Conservation (phyloP, 2,888 invertebrate genomes). For the Aricia artaxerxes region DNA sequence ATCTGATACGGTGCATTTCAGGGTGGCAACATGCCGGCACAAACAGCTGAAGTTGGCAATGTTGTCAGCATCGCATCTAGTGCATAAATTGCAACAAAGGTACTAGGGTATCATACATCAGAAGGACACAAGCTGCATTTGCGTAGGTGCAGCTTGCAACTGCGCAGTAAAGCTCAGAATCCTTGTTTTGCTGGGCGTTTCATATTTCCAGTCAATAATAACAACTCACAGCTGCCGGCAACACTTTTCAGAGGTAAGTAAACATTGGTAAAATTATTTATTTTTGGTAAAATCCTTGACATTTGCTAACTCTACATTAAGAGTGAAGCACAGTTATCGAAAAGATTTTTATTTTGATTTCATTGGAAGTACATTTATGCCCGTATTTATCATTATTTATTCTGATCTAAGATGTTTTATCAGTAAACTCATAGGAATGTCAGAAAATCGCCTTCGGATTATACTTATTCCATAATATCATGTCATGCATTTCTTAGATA, state of each 20-base stretch:
- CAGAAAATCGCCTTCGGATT: neutral
- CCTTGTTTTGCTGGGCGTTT: slow-evolving; percentile 29
- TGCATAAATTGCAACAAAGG: slow-evolving; percentile 45
- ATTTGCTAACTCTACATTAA: too few species aligned
- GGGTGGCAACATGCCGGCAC: slow-evolving; percentile 39
- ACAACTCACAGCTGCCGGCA: neutral
- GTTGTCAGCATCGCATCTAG: slow-evolving; percentile 31
- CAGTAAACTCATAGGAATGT: neutral
- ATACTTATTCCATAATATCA: neutral
- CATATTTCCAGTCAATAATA: neutral
- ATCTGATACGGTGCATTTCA: slow-evolving; percentile 37
- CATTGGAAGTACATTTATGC: neutral
- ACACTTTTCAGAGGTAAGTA: slow-evolving; percentile 7
- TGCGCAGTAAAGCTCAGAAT: slow-evolving; percentile 42
- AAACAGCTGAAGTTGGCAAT: slow-evolving; percentile 36
- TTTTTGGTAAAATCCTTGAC: neutral
- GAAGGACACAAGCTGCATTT: slow-evolving; percentile 37
- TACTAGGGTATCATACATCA: slow-evolving; percentile 46
- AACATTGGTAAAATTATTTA: neutral
- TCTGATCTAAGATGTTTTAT: neutral
- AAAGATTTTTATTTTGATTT: neutral
- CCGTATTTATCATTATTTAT: neutral
- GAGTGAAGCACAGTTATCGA: too few species aligned
- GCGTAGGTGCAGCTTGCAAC: slow-evolving; percentile 46
- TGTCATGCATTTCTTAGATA: neutral